These are phyloP conservation scores for Lucifuga dentata DNA, from an alignment of 2,113 vertebrate species.

Conservation along the genomic window DNA sequence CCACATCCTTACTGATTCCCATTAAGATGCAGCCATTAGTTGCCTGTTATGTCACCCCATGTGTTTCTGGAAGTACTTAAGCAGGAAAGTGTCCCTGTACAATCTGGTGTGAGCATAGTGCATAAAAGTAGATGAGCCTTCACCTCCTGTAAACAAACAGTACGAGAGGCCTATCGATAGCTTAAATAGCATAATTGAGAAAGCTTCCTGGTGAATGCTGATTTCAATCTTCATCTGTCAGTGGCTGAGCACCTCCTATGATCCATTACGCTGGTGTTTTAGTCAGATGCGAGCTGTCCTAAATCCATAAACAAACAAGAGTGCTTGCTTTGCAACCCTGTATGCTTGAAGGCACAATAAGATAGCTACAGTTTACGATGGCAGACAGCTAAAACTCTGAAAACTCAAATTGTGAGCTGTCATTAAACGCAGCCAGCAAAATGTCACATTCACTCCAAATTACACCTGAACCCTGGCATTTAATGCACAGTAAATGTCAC, in stretches of 20 bases:
- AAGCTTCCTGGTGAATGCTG: constrained; percentile 55
- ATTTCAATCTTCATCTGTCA: constrained; percentile 55
- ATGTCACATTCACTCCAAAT: constrained; percentile 23
- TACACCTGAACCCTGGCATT: constrained; percentile 42
- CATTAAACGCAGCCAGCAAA: constrained; percentile 31
- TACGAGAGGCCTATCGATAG: constrained; percentile 26
- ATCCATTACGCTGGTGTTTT: constrained; percentile 51
- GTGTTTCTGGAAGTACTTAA: constrained; percentile 23
- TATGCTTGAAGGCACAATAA: constrained; percentile 56
- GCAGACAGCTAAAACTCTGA: constrained; percentile 34
- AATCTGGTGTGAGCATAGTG: constrained; percentile 30
- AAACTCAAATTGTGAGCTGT: constrained; percentile 47
- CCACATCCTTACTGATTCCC: constrained; percentile 10
- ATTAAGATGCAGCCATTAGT: neutral
- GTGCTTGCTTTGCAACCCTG: constrained; percentile 30
- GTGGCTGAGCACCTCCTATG: constrained; percentile 17
- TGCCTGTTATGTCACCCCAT: constrained; percentile 4
- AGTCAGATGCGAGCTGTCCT: constrained; percentile 44
- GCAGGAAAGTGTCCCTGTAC: constrained; percentile 27
- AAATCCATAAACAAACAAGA: constrained; percentile 42
- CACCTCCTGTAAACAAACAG: constrained; percentile 43
- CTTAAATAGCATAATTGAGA: constrained; percentile 40
- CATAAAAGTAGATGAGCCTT: constrained; percentile 52
- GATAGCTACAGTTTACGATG: constrained; percentile 53
- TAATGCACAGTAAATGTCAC: constrained; percentile 23